Evolutionary conservation across 53 echinoderm and acorn worm species (phyloP).

Genomic region (Echinometra lucunter): DNA sequence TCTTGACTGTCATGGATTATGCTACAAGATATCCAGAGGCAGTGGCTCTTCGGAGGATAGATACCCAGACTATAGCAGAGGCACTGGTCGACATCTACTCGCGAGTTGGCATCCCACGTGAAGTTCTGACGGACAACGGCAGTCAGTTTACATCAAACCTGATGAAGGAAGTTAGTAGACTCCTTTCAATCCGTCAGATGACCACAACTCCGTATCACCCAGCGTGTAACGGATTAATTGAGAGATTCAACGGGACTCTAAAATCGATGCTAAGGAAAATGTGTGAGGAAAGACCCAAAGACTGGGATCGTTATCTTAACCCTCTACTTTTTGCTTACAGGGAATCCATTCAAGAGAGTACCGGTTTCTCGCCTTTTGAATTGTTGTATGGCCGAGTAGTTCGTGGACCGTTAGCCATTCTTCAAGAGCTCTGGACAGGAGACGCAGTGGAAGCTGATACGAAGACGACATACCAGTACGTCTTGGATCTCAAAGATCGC

Average conservation of each 20-base stretch:
- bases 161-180: constrained; percentile 70
- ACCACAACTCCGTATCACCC: constrained; percentile 73
- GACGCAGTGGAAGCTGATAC: constrained; percentile 21
- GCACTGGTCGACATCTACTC: constrained; percentile 22
- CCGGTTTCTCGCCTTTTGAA: constrained; percentile 73
- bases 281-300: constrained; percentile 68
- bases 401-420: constrained; percentile 65
- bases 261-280: constrained; percentile 70
- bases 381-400: constrained; percentile 66
- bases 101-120: constrained; percentile 61
- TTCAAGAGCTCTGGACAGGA: constrained; percentile 70
- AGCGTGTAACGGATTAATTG: constrained; percentile 61
- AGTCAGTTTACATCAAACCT: constrained; percentile 67
- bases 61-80: background rate
- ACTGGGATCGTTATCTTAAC: constrained; percentile 75
- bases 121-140: constrained; percentile 73
- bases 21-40: constrained; percentile 40
- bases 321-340: constrained; percentile 69
- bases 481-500: constrained; percentile 59
- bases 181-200: constrained; percentile 61
- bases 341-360: constrained; percentile 61
- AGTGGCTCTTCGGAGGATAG: background rate
- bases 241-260: constrained; percentile 65
- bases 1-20: background rate
- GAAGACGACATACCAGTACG: constrained; percentile 59